A percentile compares a stretch with the other conserved stretches of the same genome.
These are phyloP conservation scores for Ametastegia equiseti DNA, from an alignment of 2,888 invertebrate genomes.

Conservation along the genomic window DNA sequence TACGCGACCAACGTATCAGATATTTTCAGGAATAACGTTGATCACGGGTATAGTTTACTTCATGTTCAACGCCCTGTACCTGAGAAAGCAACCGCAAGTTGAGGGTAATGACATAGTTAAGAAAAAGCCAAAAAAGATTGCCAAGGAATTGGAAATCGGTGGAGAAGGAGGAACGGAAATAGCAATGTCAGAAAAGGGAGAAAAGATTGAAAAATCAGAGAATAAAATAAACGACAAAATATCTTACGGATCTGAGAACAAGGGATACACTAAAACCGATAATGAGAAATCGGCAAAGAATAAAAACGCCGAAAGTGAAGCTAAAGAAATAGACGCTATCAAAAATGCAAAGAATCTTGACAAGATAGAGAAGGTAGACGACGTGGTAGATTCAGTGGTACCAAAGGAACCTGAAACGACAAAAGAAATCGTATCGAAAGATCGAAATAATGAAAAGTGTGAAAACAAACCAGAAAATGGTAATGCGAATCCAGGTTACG, in stretches of 20 bases:
- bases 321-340: constrained; percentile 60
- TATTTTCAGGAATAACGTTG: constrained; percentile 82
- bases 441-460: constrained; percentile 8
- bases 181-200: constrained; percentile 43
- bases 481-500: constrained; percentile 58
- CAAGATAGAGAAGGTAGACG: constrained; percentile 60
- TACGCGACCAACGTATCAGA: constrained; percentile 84
- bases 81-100: constrained; percentile 78
- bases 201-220: no score
- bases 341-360: constrained; percentile 68
- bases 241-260: constrained; percentile 53
- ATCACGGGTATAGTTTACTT: constrained; percentile 84
- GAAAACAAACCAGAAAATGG: constrained; percentile 51
- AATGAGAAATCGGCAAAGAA: constrained; percentile 40
- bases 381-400: background rate
- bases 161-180: constrained; percentile 31
- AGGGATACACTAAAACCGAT: constrained; percentile 53
- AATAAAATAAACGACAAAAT: constrained; percentile 22
- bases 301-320: background rate
- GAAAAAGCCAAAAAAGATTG: constrained; percentile 76
- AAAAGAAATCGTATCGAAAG: background rate
- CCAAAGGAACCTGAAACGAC: background rate
- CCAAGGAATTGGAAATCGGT: constrained; percentile 54
- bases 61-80: constrained; percentile 82
- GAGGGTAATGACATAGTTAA: constrained; percentile 80